Evolutionary conservation across 2,797 vertebrate species (phyloP), one percentile per base, ranked within the genome.

Genomic region (Myotis pilosus): DNA sequence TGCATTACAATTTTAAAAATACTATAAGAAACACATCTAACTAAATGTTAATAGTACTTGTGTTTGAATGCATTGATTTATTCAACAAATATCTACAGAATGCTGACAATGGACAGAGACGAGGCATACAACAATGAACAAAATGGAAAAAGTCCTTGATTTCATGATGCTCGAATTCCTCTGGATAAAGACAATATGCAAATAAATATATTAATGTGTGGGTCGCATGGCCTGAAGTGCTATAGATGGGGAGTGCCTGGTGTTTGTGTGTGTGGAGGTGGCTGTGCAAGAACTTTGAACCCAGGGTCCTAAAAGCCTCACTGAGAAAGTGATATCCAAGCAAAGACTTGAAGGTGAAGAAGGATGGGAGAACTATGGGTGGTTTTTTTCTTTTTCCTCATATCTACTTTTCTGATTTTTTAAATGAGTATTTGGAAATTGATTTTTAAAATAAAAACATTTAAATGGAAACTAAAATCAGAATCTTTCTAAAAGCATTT

Each of bases 361-460:
- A 87, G 17, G 33, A 33, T 22, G 5, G 8, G 23, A 79, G 55
- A 41, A 33, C 51, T 66, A 20, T 28, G n/a, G 60, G 76, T 57
- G 7, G 25, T 78, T 88, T 87, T 36, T 30, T 36, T 64, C 44
- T 84, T 89, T 23, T 13, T 1, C 36, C 8, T 79, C 60, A 57
- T 49, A 49, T 80, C 44, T 55, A 16, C 30, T 75, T 91, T 91
- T 76, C 47, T 68, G 25, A 82, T 79, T 88, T 96, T 79, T 88
- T 12, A 93, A 94, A 66, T 47, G 6, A 62, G 36, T 64, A 82
- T 74, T 92, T 92, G 57, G 6, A 92, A 86, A 71, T 28, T 87
- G 33, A 81, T 49, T 86, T 88, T 87, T 20, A 51, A 76, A 78
- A n/a, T 12, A 6, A 75, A 91, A 69, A 88, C 41, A 33, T 49